These are phyloP conservation scores for Poeciliopsis infans DNA, from an alignment of 2,797 vertebrate genomes.

Conservation along the genomic window DNA sequence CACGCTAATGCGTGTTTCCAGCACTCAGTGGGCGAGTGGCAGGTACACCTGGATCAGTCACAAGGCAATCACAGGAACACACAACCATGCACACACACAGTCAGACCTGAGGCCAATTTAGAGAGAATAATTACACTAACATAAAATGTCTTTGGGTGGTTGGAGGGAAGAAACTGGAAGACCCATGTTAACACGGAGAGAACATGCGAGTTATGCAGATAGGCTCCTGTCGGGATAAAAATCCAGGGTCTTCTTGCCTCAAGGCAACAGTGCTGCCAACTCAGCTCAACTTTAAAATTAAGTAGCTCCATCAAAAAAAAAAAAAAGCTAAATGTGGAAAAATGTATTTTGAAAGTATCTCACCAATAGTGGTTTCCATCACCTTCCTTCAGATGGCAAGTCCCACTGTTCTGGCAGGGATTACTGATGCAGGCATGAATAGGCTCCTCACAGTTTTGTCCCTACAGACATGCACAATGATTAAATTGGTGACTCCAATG, in stretches of 20 bases:
- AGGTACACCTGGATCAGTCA: background rate
- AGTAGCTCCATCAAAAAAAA: background rate
- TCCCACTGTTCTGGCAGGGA: conserved; percentile 91
- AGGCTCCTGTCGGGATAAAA: background rate
- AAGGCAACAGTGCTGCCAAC: background rate
- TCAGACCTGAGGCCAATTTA: background rate
- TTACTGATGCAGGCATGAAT: conserved; percentile 96
- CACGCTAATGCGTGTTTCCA: background rate
- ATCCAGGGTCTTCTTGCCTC: background rate
- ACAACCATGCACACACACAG: background rate
- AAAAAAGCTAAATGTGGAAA: background rate
- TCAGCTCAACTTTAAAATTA: background rate
- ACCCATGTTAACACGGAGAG: background rate
- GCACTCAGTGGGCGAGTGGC: background rate
- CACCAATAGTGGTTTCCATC: conserved; percentile 85
- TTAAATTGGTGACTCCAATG: background rate
- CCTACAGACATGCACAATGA: conserved; percentile 75
- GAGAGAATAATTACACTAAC: background rate
- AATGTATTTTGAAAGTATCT: conserved; percentile 22
- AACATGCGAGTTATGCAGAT: background rate
- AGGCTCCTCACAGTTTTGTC: conserved; percentile 92
- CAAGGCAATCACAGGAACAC: background rate
- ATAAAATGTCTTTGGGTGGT: background rate
- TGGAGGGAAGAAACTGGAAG: background rate
- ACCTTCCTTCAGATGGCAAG: conserved; percentile 95